Conservation (phyloP, 2,888 invertebrate species). For the Zhengitettix transpicula region DNA sequence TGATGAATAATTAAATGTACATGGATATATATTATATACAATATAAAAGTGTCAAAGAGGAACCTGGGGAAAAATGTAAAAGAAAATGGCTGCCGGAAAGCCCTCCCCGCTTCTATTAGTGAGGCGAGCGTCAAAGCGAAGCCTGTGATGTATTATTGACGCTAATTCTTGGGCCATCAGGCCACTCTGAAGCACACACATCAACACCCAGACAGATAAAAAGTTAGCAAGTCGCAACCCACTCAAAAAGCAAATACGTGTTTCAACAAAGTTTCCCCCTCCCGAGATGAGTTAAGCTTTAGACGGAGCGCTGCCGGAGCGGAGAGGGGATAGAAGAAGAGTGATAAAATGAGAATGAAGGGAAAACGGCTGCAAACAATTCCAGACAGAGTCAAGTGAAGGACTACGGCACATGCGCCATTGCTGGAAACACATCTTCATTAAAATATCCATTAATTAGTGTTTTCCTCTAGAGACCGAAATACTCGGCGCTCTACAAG, state of each 20-base stretch:
- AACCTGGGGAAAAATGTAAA: slow-evolving; percentile 3
- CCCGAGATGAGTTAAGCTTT: not conserved
- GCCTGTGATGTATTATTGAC: slow-evolving; percentile 11
- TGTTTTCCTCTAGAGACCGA: too few species aligned
- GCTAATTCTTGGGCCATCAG: slow-evolving; percentile 10
- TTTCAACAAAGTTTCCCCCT: slow-evolving; percentile 2
- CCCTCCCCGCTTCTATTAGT: not conserved
- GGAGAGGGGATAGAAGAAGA: not conserved
- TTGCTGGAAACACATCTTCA: too few species aligned
- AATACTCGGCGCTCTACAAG: too few species aligned
- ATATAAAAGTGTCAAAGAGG: slow-evolving; percentile 2
- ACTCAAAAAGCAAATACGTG: slow-evolving; percentile 9
- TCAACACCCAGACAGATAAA: not conserved
- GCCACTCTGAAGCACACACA: not conserved
- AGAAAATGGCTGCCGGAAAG: slow-evolving; percentile 2
- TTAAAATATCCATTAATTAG: too few species aligned
- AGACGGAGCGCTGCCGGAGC: not conserved
- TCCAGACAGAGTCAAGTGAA: too few species aligned
- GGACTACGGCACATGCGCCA: too few species aligned
- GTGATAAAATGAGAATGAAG: not conserved
- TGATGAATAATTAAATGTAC: slow-evolving; percentile 10
- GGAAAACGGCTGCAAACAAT: too few species aligned
- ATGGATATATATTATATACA: slow-evolving; percentile 6
- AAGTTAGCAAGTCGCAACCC: slow-evolving; percentile 5
- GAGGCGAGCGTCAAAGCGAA: slow-evolving; percentile 6